These are phyloP conservation scores for Apistogramma diplotaenia DNA, from an alignment of 2,113 vertebrate species.

Conservation along the genomic window DNA sequence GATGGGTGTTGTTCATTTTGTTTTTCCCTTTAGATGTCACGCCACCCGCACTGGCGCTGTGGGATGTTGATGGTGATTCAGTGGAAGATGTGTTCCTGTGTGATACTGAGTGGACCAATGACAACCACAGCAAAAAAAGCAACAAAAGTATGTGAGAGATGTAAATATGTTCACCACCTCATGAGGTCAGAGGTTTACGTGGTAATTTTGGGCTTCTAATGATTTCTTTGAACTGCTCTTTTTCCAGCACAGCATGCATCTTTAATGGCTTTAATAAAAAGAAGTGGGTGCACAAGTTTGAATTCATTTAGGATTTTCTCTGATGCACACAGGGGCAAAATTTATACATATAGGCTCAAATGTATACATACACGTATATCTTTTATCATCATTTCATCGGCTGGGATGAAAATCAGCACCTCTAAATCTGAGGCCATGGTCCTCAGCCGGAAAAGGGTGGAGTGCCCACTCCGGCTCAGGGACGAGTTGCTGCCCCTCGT, in stretches of 20 bases:
- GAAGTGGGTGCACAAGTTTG: fast-evolving
- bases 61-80: constrained; percentile 76
- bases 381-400: too few species aligned
- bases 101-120: constrained; percentile 68
- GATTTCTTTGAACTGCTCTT: background rate
- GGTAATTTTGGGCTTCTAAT: background rate
- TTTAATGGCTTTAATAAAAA: fast-evolving
- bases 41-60: constrained; percentile 72
- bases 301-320: background rate
- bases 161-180: background rate
- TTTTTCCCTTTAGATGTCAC: constrained; percentile 57
- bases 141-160: constrained; percentile 55
- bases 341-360: too few species aligned
- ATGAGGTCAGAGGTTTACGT: background rate
- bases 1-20: background rate
- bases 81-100: constrained; percentile 74
- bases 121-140: constrained; percentile 53
- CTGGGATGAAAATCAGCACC: too few species aligned
- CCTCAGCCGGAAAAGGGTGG: too few species aligned
- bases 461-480: too few species aligned
- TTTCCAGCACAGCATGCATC: background rate
- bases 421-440: too few species aligned
- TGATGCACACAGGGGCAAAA: too few species aligned
- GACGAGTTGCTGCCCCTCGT: too few species aligned
- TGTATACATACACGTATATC: too few species aligned